These are phyloP conservation scores for Phodopus roborovskii DNA, from an alignment of 2,113 vertebrate genomes.

Conservation along the genomic window DNA sequence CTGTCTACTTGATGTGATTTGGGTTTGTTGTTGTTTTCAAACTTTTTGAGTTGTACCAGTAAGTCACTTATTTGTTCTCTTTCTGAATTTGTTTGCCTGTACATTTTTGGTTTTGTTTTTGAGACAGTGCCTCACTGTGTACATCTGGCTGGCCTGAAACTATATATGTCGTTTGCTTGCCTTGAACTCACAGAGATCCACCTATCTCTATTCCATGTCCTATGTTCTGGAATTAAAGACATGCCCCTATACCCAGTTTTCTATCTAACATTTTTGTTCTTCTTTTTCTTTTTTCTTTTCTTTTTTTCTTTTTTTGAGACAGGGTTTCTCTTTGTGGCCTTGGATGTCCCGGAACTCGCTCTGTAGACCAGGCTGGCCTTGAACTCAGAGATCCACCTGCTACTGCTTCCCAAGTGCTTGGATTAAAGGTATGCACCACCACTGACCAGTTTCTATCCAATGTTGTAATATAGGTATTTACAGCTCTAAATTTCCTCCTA, in stretches of 20 bases:
- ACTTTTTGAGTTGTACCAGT: not conserved
- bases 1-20: not conserved
- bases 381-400: no score
- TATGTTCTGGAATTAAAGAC: not conserved
- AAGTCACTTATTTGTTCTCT: not conserved
- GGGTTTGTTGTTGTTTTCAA: not conserved
- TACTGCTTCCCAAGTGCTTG: not conserved
- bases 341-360: no score
- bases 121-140: not conserved
- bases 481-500: not conserved
- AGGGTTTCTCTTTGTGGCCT: not conserved
- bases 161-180: not conserved
- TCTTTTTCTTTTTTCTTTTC: no score
- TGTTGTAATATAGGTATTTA: not conserved
- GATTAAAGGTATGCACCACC: not conserved
- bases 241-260: not conserved
- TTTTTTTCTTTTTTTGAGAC: no score
- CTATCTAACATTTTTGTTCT: no score
- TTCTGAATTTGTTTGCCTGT: not conserved
- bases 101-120: not conserved
- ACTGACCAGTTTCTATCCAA: not conserved
- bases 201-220: not conserved
- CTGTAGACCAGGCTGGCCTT: no score
- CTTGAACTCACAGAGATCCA: not conserved
- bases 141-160: not conserved